Evolutionary conservation across 2,888 invertebrate genomes (phyloP).

Genomic region (Metopia argyrocephala): DNA sequence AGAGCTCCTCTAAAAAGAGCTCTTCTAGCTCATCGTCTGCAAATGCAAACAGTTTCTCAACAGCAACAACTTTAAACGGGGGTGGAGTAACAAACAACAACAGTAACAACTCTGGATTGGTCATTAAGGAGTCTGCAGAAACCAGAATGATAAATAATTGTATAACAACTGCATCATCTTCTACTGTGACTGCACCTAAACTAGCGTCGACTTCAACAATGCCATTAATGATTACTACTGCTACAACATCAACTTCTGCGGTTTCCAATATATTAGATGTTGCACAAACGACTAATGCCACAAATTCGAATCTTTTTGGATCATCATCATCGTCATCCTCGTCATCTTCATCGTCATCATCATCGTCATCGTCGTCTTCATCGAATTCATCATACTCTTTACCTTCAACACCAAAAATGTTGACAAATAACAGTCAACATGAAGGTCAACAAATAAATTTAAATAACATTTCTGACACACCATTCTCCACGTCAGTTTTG

Average conservation of each 20-base stretch:
- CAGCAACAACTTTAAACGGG: conserved; percentile 31
- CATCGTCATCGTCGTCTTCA: conserved; percentile 70
- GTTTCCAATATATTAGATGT: conserved; percentile 30
- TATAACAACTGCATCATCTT: conserved; percentile 15
- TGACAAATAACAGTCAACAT: conserved; percentile 22
- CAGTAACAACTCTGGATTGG: neutral
- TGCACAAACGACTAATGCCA: conserved; percentile 35
- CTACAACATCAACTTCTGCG: conserved; percentile 23
- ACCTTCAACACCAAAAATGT: conserved; percentile 72
- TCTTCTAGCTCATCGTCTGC: conserved; percentile 49
- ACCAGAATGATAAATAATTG: conserved; percentile 30
- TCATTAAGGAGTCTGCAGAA: conserved; percentile 32
- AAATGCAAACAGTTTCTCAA: conserved; percentile 53
- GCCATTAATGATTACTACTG: neutral
- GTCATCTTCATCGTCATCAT: conserved; percentile 53
- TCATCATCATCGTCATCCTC: conserved; percentile 62
- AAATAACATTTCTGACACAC: conserved; percentile 26
- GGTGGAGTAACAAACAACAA: conserved; percentile 27
- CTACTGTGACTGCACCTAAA: conserved; percentile 17
- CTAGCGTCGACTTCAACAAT: conserved; percentile 9
- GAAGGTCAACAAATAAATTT: conserved; percentile 33
- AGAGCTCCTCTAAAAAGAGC: conserved; percentile 55
- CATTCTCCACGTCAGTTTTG: conserved; percentile 13
- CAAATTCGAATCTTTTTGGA: conserved; percentile 44
- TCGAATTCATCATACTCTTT: conserved; percentile 75